Percentiles rank a stretch among this genome's conserved stretches.
Evolutionary conservation across 2,113 vertebrate genomes (phyloP).

Genomic region (Lepus europaeus): DNA sequence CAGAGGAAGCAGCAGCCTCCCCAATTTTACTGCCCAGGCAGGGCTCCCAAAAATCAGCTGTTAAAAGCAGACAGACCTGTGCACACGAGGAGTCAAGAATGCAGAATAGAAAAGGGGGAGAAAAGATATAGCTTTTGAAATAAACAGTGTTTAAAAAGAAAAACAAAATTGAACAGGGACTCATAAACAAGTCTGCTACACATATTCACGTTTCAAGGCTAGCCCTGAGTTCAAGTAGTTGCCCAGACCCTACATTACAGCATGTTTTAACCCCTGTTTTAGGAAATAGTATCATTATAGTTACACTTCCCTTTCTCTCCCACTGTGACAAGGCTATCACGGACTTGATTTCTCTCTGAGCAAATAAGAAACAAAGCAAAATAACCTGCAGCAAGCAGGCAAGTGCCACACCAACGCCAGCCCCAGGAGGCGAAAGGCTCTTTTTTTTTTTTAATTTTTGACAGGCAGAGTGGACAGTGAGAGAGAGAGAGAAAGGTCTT

Average conservation of each 20-base stretch:
- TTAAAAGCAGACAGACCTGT: not conserved
- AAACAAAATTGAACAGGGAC: not conserved
- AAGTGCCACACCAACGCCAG: not conserved
- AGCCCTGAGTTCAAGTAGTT: not conserved
- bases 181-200: not conserved
- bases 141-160: not conserved
- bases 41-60: not conserved
- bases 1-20: not conserved
- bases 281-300: not conserved
- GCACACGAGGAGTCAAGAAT: not conserved
- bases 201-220: not conserved
- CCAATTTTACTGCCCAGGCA: too few species aligned
- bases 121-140: not conserved
- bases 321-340: not conserved
- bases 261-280: not conserved
- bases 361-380: not conserved
- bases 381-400: fast-evolving
- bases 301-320: not conserved
- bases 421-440: too few species aligned
- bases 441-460: too few species aligned
- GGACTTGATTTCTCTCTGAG: not conserved
- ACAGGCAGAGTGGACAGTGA: too few species aligned
- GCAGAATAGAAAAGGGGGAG: not conserved
- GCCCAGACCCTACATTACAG: not conserved
- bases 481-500: too few species aligned